phyloP scores from a whole-genome alignment of 1,140 invertebrate species.

The Achroia grisella region DNA sequence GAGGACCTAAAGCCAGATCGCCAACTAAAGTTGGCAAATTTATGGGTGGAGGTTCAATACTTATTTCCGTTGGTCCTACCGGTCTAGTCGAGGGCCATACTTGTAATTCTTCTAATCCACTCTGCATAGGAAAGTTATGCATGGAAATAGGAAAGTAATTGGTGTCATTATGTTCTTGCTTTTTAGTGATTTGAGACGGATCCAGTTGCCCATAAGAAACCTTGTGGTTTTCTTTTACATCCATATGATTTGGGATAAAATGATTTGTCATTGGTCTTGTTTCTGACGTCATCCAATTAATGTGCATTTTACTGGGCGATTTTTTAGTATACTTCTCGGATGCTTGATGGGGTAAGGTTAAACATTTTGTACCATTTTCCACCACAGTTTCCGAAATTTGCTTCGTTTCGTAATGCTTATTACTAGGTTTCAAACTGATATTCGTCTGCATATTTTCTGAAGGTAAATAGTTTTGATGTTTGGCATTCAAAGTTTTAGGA shows the following conservation, averaged over 20 bases:
- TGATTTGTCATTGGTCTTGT: constrained; percentile 52
- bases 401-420: constrained; percentile 45
- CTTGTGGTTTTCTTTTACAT: constrained; percentile 47
- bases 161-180: constrained; percentile 41
- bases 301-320: constrained; percentile 63
- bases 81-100: constrained; percentile 57
- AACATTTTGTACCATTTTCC: constrained; percentile 23
- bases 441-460: constrained; percentile 35
- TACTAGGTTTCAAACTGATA: constrained; percentile 26
- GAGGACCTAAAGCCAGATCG: constrained; percentile 59
- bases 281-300: constrained; percentile 70
- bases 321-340: constrained; percentile 61
- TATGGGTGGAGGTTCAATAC: constrained; percentile 62
- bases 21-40: constrained; percentile 63
- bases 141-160: constrained; percentile 63
- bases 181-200: constrained; percentile 27
- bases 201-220: constrained; percentile 35
- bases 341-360: constrained; percentile 27
- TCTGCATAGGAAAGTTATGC: constrained; percentile 51
- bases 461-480: constrained; percentile 47
- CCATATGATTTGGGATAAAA: constrained; percentile 31
- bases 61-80: constrained; percentile 62
- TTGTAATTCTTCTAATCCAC: constrained; percentile 53
- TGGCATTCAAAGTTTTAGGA: constrained; percentile 38
- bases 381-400: constrained; percentile 18